Conservation (phyloP, 2,888 invertebrate genomes). For the Netelia fuscicornis region DNA sequence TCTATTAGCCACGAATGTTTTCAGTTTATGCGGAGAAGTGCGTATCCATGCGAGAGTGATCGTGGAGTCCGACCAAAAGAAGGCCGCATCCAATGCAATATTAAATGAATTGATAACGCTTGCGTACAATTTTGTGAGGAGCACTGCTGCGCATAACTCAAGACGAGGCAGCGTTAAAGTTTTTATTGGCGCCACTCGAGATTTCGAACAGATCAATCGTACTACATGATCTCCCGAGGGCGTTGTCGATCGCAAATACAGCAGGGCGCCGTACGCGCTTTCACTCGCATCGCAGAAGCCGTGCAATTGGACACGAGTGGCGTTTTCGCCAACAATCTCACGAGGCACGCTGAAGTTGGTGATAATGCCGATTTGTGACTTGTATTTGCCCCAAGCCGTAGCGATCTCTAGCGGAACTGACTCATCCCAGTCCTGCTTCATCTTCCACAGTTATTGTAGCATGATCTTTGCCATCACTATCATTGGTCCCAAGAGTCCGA, state of each 20-base stretch:
- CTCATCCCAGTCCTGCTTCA: slow-evolving; percentile 15
- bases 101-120: neutral
- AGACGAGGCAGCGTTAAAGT: slow-evolving; percentile 42
- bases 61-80: slow-evolving; percentile 60
- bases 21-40: slow-evolving; percentile 45
- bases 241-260: neutral
- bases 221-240: neutral
- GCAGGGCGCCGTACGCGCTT: neutral
- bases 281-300: neutral
- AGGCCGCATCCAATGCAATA: neutral
- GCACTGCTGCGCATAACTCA: slow-evolving; percentile 53
- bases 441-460: slow-evolving; percentile 6
- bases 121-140: slow-evolving; percentile 33
- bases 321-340: neutral
- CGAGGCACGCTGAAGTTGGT: slow-evolving; percentile 2
- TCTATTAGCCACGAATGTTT: slow-evolving; percentile 60
- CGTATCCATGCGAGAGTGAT: slow-evolving; percentile 60
- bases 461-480: slow-evolving; percentile 6
- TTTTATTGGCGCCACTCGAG: slow-evolving; percentile 57
- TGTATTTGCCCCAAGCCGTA: neutral
- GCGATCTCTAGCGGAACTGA: neutral
- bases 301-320: neutral
- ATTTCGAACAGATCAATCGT: slow-evolving; percentile 53
- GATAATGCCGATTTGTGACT: neutral
- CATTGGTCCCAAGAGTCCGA: neutral